These are phyloP conservation scores for Lichenostomus cassidix DNA, from an alignment of 2,113 vertebrate genomes.

Conservation along the genomic window DNA sequence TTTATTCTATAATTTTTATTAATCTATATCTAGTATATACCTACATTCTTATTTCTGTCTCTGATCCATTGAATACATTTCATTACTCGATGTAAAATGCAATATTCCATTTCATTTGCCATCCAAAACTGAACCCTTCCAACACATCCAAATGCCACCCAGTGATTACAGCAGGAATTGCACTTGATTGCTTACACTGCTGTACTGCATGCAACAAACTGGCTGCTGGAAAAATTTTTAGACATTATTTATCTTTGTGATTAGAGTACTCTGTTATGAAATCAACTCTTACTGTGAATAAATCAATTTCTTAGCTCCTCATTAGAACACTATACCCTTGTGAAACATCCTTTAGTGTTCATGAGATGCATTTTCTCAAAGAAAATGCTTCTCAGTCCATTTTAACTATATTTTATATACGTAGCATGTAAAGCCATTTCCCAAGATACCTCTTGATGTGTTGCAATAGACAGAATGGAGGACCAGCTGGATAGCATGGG, in stretches of 20 bases:
- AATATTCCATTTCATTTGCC: not conserved
- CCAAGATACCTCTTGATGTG: not conserved
- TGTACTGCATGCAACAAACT: rapidly evolving
- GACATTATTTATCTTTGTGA: not conserved
- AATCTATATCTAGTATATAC: not conserved
- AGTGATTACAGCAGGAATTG: not conserved
- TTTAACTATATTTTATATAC: not conserved
- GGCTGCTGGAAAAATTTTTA: not conserved
- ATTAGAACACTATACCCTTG: not conserved
- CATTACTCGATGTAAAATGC: not conserved
- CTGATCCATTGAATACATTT: not conserved
- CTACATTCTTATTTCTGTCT: not conserved
- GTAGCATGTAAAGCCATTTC: not conserved
- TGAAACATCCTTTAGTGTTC: not conserved
- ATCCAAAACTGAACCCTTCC: not conserved
- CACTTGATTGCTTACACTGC: rapidly evolving
- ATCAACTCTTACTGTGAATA: not conserved
- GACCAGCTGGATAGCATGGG: not conserved
- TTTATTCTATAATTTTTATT: not conserved
- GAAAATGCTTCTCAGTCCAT: not conserved
- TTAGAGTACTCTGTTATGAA: not conserved
- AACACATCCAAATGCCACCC: conserved; percentile 9
- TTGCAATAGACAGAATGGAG: not conserved
- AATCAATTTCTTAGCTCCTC: not conserved
- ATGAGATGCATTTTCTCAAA: not conserved